These are phyloP conservation scores for Drosophila kuntzei DNA, from an alignment of 2,888 invertebrate genomes.

Conservation along the genomic window DNA sequence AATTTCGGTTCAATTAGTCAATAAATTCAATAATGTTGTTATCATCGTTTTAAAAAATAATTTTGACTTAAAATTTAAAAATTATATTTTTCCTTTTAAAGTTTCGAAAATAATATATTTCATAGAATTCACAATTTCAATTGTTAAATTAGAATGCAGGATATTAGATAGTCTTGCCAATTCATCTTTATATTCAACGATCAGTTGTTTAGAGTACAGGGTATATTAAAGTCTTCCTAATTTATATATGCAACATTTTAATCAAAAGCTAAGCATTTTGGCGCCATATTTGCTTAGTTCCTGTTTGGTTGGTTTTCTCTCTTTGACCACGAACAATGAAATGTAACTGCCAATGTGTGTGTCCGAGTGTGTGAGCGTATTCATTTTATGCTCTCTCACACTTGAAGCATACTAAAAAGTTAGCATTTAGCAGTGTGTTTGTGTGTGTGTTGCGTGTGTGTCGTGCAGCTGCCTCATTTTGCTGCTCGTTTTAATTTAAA, in stretches of 20 bases:
- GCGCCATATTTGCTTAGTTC: slow-evolving; percentile 11
- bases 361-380: slow-evolving; percentile 1
- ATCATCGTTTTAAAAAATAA: too few relatives aligned
- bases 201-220: not conserved
- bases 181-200: not conserved
- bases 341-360: slow-evolving; percentile 16
- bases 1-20: too few relatives aligned
- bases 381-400: slow-evolving; percentile 9
- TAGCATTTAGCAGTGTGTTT: slow-evolving; percentile 12
- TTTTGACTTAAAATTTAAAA: too few relatives aligned
- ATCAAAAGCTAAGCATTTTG: slow-evolving; percentile 8
- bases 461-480: slow-evolving; percentile 63
- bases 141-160: not conserved
- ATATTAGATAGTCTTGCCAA: not conserved
- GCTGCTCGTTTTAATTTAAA: slow-evolving; percentile 62
- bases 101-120: too few relatives aligned
- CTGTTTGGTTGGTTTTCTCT: not conserved
- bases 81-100: too few relatives aligned
- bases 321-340: slow-evolving; percentile 36
- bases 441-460: slow-evolving; percentile 32
- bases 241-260: slow-evolving; percentile 1
- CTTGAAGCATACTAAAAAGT: slow-evolving; percentile 9
- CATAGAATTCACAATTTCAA: not conserved
- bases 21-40: too few relatives aligned
- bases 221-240: not conserved